Percentiles rank a stretch among this genome's conserved stretches.
These are phyloP conservation scores for Pogonophryne albipinna DNA, from an alignment of 2,797 vertebrate species.

Conservation along the genomic window DNA sequence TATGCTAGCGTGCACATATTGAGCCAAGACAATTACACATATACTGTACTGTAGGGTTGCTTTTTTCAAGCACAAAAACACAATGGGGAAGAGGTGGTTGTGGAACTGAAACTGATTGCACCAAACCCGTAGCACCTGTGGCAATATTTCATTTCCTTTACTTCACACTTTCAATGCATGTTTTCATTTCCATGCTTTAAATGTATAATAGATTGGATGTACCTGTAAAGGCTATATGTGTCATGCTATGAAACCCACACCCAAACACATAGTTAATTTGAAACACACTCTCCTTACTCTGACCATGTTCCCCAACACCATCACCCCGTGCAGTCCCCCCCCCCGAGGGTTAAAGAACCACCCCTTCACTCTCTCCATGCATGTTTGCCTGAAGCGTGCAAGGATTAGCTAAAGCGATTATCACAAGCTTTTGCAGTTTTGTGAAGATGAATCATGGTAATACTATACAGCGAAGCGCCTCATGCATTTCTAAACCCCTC, in stretches of 20 bases:
- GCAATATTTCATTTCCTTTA: not conserved
- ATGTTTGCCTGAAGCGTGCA: constrained; percentile 76
- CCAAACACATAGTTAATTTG: not conserved
- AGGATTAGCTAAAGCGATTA: constrained; percentile 88
- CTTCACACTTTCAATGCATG: not conserved
- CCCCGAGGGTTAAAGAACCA: constrained; percentile 66
- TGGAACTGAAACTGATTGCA: not conserved
- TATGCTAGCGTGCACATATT: not conserved
- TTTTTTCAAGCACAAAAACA: not conserved
- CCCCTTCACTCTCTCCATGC: constrained; percentile 72
- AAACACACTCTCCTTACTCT: constrained; percentile 26
- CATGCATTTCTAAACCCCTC: constrained; percentile 76
- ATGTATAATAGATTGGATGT: constrained; percentile 40
- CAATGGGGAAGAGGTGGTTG: not conserved
- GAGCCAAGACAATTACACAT: not conserved
- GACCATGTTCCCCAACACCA: constrained; percentile 57
- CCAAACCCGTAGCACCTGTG: not conserved
- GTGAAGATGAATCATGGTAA: constrained; percentile 84
- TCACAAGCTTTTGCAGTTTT: constrained; percentile 85
- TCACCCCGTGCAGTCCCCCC: constrained; percentile 43
- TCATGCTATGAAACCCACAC: constrained; percentile 16
- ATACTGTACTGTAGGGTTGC: not conserved
- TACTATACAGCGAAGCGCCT: constrained; percentile 75
- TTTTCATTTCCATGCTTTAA: constrained; percentile 18
- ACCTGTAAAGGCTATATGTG: constrained; percentile 27